Evolutionary conservation across 2,888 invertebrate species (phyloP).

Genomic region (Eilema sororculum): DNA sequence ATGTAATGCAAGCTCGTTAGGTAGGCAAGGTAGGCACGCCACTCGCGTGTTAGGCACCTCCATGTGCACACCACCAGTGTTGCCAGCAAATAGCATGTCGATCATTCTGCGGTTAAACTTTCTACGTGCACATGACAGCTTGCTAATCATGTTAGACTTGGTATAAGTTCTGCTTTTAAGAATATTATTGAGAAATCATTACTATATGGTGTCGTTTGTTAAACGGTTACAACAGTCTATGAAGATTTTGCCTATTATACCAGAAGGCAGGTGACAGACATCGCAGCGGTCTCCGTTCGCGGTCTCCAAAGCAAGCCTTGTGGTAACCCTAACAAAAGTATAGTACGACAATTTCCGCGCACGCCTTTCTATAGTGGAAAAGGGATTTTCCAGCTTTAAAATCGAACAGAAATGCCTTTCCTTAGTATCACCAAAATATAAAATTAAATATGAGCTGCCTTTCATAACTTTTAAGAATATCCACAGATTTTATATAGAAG

Average conservation of each 20-base stretch:
- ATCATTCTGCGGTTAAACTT: conserved; percentile 37
- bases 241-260: neutral
- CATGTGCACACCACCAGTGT: neutral
- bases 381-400: too few relatives aligned
- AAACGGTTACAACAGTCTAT: neutral
- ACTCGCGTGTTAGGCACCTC: conserved; percentile 35
- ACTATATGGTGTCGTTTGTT: neutral
- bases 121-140: conserved; percentile 7
- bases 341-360: too few relatives aligned
- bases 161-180: neutral
- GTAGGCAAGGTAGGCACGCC: conserved; percentile 40
- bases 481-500: neutral
- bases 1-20: conserved; percentile 47
- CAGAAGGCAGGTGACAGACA: too few relatives aligned
- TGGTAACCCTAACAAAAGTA: neutral
- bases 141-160: neutral
- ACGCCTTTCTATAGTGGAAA: too few relatives aligned
- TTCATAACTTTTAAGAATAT: neutral
- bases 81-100: conserved; percentile 42
- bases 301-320: too few relatives aligned
- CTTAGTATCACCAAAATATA: neutral
- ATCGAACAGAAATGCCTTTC: too few relatives aligned
- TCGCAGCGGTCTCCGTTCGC: too few relatives aligned
- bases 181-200: neutral
- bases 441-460: neutral